Evolutionary conservation across 2,888 invertebrate genomes (phyloP), one percentile per base, ranked within the genome.

Genomic region (Aethes cnicana): DNA sequence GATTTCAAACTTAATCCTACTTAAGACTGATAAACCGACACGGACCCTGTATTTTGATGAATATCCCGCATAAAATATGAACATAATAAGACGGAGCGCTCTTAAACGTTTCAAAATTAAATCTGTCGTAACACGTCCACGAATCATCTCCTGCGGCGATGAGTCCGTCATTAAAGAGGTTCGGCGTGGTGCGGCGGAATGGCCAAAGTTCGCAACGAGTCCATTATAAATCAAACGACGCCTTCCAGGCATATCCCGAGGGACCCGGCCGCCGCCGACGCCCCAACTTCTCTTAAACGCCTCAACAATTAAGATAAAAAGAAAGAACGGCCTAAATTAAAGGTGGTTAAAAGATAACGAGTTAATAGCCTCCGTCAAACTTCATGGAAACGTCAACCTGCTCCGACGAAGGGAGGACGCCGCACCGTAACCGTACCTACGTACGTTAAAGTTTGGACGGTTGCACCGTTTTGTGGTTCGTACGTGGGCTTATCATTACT

Each of bases 171-270:
- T 87, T 86, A 87, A 82, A 81, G 85, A 87, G 86, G 86, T 84
- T 80, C 77, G 77, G 79, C 72, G 80, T 77, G 81, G 80, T 76
- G 75, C 79, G 75, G 67, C 68, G 80, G 82, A 88, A 89, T 88
- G 87, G 88, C 81, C 77, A 83, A 89, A 89, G 82, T 89, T 89
- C 84, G 78, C 86, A 81, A 84, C 86, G 84, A 87, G 86, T 88
- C 89, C 88, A 89, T 89, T 89, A 89, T 89, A 89, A 89, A 89
- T 89, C 89, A 88, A 88, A 88, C 83, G 88, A 87, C 83, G 88
- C 87, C 88, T 86, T 72, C 78, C 70, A 81, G 88, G 82, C 87
- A 86, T 85, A 79, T 88, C 89, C 83, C 84, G 82, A 85, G 88
- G 88, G 88, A 85, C 82, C 80, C 70, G 70, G 70, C 72, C 83